Evolutionary conservation across 2,113 vertebrate genomes (phyloP), one percentile per base, ranked within the genome.

Genomic region (Perccottus glenii): DNA sequence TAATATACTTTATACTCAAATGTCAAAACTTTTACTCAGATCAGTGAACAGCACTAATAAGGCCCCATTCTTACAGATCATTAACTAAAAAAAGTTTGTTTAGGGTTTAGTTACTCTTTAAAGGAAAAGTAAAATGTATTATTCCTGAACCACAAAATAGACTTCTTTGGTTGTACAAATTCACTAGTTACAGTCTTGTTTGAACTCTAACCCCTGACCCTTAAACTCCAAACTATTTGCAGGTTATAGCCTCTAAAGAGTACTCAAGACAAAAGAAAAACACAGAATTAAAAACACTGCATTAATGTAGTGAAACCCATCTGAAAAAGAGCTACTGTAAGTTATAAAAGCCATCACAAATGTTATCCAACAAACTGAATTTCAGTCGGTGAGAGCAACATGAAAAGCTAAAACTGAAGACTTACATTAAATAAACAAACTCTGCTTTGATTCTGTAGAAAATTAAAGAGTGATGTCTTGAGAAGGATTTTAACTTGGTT

Each of bases 111-210:
- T n/a, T n/a, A n/a, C 68, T 84, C 87, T 86, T 90, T 91, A 95
- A 98, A 98, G 95, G 96, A 89, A 96, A 97, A 98, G 94, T 95
- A 96, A 95, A 95, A 90, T 98, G 98, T 98, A 98, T 99, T 98
- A 92, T 96, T 95, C 94, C 95, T 95, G 94, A 98, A 95, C 95
- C 94, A 98, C 95, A 99, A 99, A 99, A 98, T 98, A 98, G 95
- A 98, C 94, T 94, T 99, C 97, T 99, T 98, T 99, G 97, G 96
- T 99, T 98, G 95, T 98, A 99, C 95, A 98, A 98, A 98, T 96
- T 97, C 95, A 96, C 96, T 96, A 98, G 95, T 98, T 98, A 97
- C 96, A 98, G 97, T 96, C 95, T 95, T 88, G 88, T 93, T 91
- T 94, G 91, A 93, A 83, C 91, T 92, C 91, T 91, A 91, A 87